Evolutionary conservation across 2,113 vertebrate species (phyloP).

Genomic region (Bombycilla garrulus): DNA sequence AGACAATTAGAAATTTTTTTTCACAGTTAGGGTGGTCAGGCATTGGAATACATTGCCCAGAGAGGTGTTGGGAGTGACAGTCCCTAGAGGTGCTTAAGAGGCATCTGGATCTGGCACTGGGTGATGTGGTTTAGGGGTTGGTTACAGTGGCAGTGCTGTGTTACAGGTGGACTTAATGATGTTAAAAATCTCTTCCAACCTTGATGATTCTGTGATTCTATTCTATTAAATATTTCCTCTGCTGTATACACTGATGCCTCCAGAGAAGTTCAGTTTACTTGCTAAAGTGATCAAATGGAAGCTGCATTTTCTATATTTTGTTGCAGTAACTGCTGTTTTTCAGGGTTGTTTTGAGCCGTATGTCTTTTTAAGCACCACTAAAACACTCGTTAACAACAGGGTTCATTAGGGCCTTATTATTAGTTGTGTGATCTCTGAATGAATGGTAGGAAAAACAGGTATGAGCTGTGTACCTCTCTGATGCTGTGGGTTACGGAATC

Average conservation of each 20-base stretch:
- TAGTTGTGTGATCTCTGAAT: not conserved
- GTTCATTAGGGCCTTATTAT: not conserved
- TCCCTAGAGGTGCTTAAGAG: not conserved
- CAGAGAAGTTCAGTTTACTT: not conserved
- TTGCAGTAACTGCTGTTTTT: not conserved
- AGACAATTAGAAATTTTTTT: not conserved
- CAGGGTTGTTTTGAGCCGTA: not conserved
- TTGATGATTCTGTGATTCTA: not conserved
- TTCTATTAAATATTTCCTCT: not conserved
- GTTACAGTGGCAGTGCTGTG: not conserved
- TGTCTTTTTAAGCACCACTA: accelerated
- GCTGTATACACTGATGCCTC: not conserved
- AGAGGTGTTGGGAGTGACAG: not conserved
- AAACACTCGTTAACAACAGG: accelerated
- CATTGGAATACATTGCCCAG: not conserved
- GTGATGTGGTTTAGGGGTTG: not conserved
- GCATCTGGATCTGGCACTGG: not conserved
- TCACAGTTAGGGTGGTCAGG: not conserved
- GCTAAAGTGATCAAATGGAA: not conserved
- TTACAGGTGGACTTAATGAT: not conserved
- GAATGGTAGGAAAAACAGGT: not conserved
- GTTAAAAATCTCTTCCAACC: not conserved
- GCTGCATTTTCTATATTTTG: not conserved
- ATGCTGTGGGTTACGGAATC: not conserved
- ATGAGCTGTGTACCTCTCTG: not conserved